Evolutionary conservation across 2,113 vertebrate species (phyloP).

Genomic region (Podarcis cretensis): DNA sequence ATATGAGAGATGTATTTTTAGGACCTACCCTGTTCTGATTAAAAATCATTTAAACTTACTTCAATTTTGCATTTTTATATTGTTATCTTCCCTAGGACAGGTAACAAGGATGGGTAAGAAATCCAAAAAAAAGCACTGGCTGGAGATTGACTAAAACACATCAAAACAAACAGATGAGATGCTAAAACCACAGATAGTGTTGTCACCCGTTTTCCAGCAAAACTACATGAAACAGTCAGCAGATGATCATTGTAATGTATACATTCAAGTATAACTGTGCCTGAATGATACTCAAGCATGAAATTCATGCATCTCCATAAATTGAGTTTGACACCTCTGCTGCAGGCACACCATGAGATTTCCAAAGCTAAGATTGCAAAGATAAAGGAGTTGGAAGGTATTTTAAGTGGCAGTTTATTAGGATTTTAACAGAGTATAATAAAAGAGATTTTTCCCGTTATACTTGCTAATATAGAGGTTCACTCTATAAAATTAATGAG

Average conservation of each 20-base stretch:
- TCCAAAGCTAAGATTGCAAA: background rate
- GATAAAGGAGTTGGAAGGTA: background rate
- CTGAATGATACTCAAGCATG: background rate
- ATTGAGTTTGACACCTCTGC: background rate
- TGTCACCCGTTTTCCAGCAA: no score
- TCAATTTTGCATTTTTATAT: no score
- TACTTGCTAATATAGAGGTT: conserved; percentile 1
- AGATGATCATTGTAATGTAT: background rate
- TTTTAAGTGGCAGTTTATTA: background rate
- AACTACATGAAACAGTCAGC: background rate
- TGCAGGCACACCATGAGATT: background rate
- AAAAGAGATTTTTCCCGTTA: background rate
- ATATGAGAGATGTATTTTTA: no score
- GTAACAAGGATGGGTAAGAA: no score
- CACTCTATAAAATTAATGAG: conserved; percentile 18
- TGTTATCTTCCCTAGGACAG: no score
- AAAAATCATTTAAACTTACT: no score
- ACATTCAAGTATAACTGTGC: background rate
- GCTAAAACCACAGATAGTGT: background rate
- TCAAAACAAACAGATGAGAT: background rate
- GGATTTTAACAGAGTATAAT: background rate
- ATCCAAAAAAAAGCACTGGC: no score
- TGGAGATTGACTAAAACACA: no score
- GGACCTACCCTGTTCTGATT: no score
- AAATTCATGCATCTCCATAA: background rate